Percentiles rank a stretch among this genome's conserved stretches.
These are phyloP conservation scores for Zaprionus inermis DNA, from an alignment of 1,140 invertebrate genomes.

Conservation along the genomic window DNA sequence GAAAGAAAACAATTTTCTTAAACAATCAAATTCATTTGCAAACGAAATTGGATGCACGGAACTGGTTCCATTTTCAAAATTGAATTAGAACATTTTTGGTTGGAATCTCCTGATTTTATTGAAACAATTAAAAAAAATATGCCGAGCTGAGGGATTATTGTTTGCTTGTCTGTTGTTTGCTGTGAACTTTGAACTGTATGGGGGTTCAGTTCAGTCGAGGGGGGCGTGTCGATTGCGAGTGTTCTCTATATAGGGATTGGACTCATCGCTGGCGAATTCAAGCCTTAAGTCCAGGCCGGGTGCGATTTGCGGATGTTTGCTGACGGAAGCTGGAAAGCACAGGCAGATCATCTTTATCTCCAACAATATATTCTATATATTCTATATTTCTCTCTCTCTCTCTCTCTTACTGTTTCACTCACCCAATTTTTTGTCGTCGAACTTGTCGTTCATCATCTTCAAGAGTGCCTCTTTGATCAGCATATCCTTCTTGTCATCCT, in stretches of 20 bases:
- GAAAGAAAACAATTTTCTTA: not conserved
- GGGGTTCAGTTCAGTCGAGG: not conserved
- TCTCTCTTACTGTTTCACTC: not conserved
- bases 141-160: not conserved
- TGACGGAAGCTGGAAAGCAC: not conserved
- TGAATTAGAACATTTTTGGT: not conserved
- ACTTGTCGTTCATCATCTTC: slow-evolving; percentile 22
- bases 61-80: not conserved
- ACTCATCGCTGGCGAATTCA: slow-evolving; percentile 45
- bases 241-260: slow-evolving; percentile 48
- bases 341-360: not conserved
- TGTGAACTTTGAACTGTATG: slow-evolving; percentile 2
- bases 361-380: too few relatives aligned
- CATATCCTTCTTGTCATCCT: slow-evolving; percentile 8
- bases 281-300: slow-evolving; percentile 17
- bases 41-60: not conserved
- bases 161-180: not conserved
- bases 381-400: not conserved
- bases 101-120: not conserved
- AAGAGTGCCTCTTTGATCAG: slow-evolving; percentile 20
- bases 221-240: not conserved
- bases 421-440: not conserved
- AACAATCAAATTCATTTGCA: not conserved
- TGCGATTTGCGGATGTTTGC: not conserved
- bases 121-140: not conserved